Evolutionary conservation across 2,888 invertebrate species (phyloP), one percentile per base, ranked within the genome.

Genomic region (Ellobium chinense): DNA sequence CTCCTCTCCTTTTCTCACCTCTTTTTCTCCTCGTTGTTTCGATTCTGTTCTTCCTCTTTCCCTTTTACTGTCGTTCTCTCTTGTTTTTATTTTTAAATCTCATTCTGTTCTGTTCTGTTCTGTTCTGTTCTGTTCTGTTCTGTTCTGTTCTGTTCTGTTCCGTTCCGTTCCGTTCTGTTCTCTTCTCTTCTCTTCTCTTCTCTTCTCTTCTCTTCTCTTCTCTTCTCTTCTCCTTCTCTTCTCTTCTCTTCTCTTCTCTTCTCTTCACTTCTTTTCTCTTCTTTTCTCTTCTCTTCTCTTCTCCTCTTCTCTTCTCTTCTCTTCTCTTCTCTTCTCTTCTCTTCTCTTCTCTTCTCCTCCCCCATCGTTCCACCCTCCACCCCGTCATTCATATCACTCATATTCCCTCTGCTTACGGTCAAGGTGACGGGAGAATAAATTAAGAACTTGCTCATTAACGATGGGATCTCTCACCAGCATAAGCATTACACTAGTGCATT

Each of bases 201-300:
- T 7, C 21, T n/a, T n/a, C 27, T 60, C 60, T n/a, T n/a, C 60
- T n/a, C n/a, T 9, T n/a, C 27, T n/a, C 60, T 60, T n/a, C n/a
- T n/a, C n/a, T n/a, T n/a, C 60, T 60, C 60, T n/a, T n/a, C 60
- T 7, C 60, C 36, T 60, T 14, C 29, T 31, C 58, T n/a, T 60
- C 31, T 60, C 27, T 60, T 24, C 24, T 9, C 34, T 36, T 58
- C 21, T 73, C 73, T 60, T 9, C 36, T 36, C 27, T 9, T 73
- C 36, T 73, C 60, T 31, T 60, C 14, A n/a, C 34, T 60, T 14
- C 46, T 60, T 34, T 21, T 24, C 60, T 73, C 37, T 54, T 29
- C 54, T 29, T 70, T 54, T 46, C 54, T 70, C 70, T 70, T 29
- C 36, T 4, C 36, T 36, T 70, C 70, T 70, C 70, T 46, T 46